Percentiles rank a stretch among this genome's conserved stretches.
Conservation (phyloP, 1,140 invertebrate genomes). For the Pentalonia nigronervosa region DNA sequence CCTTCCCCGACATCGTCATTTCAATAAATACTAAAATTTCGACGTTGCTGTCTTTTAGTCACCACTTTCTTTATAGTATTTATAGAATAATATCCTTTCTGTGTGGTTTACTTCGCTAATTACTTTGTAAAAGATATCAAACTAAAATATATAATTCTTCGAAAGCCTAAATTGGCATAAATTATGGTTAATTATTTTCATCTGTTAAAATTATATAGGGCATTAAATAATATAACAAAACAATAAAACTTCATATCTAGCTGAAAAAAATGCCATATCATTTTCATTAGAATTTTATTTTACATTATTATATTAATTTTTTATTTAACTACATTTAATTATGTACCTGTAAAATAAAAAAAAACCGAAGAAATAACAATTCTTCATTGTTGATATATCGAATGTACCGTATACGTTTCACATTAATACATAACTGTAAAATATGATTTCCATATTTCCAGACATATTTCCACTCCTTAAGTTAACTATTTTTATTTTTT, state of each 20-base stretch:
- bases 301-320: too few relatives aligned
- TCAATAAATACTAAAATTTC: neutral
- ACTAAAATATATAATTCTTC: neutral
- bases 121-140: neutral
- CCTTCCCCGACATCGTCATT: neutral
- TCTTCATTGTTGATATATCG: neutral
- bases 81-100: neutral
- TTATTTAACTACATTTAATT: neutral
- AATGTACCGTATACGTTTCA: neutral
- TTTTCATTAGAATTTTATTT: neutral
- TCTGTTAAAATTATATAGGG: too few relatives aligned
- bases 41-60: neutral
- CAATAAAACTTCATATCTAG: too few relatives aligned
- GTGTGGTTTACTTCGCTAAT: neutral
- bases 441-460: too few relatives aligned
- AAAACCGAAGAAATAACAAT: neutral
- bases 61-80: neutral
- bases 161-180: neutral
- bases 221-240: too few relatives aligned
- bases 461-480: too few relatives aligned
- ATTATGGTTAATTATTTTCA: too few relatives aligned
- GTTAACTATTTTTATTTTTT: too few relatives aligned
- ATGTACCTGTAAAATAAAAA: neutral
- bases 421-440: too few relatives aligned
- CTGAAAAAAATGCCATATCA: neutral